These are phyloP conservation scores for Hippolais icterina DNA, from an alignment of 2,113 vertebrate genomes.

Conservation along the genomic window DNA sequence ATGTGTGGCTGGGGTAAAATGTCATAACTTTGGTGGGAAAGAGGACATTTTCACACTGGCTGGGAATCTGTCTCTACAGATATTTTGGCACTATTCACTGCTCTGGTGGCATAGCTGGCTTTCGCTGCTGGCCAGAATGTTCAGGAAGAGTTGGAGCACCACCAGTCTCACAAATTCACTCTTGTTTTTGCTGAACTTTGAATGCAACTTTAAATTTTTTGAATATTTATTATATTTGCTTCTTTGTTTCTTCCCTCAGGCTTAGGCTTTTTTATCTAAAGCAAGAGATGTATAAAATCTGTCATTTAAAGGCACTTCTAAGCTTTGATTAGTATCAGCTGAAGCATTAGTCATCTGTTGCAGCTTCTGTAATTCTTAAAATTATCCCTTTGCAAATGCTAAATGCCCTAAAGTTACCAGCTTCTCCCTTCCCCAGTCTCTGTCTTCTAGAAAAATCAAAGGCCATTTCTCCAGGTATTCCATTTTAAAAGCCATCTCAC, in stretches of 20 bases:
- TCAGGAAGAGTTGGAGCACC: not conserved
- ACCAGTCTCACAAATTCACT: not conserved
- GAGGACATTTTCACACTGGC: not conserved
- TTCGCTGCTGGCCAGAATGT: not conserved
- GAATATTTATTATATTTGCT: not conserved
- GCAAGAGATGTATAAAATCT: not conserved
- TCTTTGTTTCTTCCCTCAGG: not conserved
- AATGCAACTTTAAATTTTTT: not conserved
- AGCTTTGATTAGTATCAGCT: not conserved
- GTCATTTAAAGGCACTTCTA: not conserved
- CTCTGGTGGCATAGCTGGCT: not conserved
- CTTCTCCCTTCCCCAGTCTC: not conserved
- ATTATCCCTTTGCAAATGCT: not conserved
- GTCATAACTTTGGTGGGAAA: not conserved
- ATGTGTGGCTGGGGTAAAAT: not conserved
- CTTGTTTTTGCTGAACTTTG: not conserved
- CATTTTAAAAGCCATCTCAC: not conserved
- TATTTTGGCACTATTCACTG: not conserved
- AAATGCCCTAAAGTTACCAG: not conserved
- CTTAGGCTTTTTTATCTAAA: not conserved
- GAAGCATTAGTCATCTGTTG: not conserved
- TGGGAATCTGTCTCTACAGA: not conserved
- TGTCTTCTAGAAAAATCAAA: not conserved
- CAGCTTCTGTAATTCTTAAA: not conserved
- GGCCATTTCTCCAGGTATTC: not conserved